phyloP scores from a whole-genome alignment of 2,113 vertebrate genomes.

The Dicaeum eximium region DNA sequence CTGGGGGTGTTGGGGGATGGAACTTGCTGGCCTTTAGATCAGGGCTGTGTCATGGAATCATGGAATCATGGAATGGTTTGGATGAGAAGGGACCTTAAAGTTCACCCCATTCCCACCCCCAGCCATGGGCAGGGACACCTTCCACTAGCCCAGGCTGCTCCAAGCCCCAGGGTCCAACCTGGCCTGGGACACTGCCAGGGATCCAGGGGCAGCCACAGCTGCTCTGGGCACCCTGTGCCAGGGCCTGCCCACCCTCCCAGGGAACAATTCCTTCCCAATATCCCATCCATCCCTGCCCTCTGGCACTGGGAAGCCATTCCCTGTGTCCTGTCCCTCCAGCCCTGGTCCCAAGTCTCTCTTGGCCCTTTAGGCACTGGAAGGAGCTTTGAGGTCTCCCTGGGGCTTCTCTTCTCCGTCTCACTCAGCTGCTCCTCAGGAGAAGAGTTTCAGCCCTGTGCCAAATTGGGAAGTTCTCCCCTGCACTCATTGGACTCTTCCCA shows the following conservation, averaged over 20 bases:
- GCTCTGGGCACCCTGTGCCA: neutral
- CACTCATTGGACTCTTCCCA: fast-evolving
- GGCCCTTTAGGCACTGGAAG: fast-evolving
- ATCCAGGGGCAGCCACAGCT: neutral
- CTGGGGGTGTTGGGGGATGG: neutral
- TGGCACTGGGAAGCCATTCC: neutral
- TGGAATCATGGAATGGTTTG: neutral
- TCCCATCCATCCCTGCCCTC: neutral
- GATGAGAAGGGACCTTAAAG: fast-evolving
- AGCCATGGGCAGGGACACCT: neutral
- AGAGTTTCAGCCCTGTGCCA: neutral
- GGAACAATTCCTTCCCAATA: neutral
- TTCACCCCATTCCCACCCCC: fast-evolving
- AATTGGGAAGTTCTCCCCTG: neutral
- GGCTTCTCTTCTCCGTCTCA: neutral
- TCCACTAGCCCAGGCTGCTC: neutral
- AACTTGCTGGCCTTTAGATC: neutral
- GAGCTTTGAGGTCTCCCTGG: neutral
- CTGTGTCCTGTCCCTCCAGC: neutral
- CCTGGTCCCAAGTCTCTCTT: neutral
- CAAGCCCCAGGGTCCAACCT: neutral
- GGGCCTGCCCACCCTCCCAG: neutral
- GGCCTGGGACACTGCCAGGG: neutral
- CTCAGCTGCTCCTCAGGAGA: neutral
- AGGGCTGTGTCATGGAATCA: neutral